Conservation (phyloP, 2,888 invertebrate genomes). For the Oxystoma pomonae region DNA sequence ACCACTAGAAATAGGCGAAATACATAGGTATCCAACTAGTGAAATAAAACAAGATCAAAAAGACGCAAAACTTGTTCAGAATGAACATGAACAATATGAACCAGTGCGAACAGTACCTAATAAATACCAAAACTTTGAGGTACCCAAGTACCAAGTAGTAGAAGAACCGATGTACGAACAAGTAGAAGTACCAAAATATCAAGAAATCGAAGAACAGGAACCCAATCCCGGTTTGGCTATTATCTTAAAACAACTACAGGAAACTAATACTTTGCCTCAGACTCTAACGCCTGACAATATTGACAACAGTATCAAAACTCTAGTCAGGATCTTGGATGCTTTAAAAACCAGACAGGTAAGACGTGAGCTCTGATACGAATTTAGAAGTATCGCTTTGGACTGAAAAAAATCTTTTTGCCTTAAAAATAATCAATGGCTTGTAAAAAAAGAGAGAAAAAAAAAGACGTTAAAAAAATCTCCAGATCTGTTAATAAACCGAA, state of each 20-base stretch:
- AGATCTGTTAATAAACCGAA: too few relatives aligned
- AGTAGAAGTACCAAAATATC: constrained; percentile 1
- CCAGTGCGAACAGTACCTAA: constrained; percentile 9
- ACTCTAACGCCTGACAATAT: constrained; percentile 73
- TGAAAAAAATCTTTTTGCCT: too few relatives aligned
- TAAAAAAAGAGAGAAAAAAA: too few relatives aligned
- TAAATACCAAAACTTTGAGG: background rate
- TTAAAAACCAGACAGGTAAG: constrained; percentile 53
- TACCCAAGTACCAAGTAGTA: constrained; percentile 8
- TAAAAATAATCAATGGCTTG: too few relatives aligned
- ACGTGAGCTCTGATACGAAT: too few relatives aligned
- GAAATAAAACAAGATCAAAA: background rate
- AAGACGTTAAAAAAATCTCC: too few relatives aligned
- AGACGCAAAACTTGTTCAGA: too few relatives aligned
- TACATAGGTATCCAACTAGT: background rate
- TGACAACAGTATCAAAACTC: constrained; percentile 71
- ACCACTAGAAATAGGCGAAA: background rate
- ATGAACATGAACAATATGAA: constrained; percentile 1
- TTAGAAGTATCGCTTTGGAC: too few relatives aligned
- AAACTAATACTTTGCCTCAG: constrained; percentile 70
- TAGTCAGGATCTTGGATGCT: constrained; percentile 69
- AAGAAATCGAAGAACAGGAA: constrained; percentile 18
- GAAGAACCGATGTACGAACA: constrained; percentile 2
- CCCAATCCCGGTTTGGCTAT: constrained; percentile 48
- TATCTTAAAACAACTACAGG: constrained; percentile 67